Percentiles rank a stretch among this genome's conserved stretches.
Conservation (phyloP, 2,797 vertebrate species). For the Scarus forsteni region DNA sequence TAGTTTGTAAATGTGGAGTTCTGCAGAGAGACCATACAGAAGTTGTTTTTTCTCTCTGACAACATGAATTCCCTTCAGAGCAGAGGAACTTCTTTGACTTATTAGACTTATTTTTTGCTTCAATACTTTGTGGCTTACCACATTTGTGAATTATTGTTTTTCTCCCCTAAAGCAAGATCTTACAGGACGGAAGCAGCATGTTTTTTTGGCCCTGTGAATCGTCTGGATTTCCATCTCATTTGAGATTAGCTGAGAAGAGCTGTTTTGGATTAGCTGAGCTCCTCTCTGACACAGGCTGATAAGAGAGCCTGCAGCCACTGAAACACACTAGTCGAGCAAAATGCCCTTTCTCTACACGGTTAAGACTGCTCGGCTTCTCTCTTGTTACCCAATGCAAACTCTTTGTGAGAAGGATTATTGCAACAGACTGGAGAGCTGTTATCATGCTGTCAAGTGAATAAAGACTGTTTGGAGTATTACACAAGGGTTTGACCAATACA, state of each 20-base stretch:
- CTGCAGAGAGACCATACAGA: not conserved
- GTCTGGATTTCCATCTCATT: conserved; percentile 83
- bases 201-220: conserved; percentile 69
- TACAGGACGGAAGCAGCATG: conserved; percentile 57
- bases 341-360: conserved; percentile 75
- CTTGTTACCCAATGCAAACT: conserved; percentile 67
- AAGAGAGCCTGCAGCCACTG: conserved; percentile 71
- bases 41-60: not conserved
- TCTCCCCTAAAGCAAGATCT: conserved; percentile 50
- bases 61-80: conserved; percentile 33
- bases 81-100: conserved; percentile 33
- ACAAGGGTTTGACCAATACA: conserved; percentile 46
- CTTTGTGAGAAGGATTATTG: conserved; percentile 74
- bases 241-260: conserved; percentile 80
- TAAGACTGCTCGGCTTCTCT: conserved; percentile 67
- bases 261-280: conserved; percentile 78
- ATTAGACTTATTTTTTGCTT: conserved; percentile 35
- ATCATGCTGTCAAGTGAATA: conserved; percentile 64
- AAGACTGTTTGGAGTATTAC: conserved; percentile 50
- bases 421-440: conserved; percentile 55
- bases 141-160: conserved; percentile 67
- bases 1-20: not conserved
- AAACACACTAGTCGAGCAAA: conserved; percentile 73
- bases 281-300: conserved; percentile 78
- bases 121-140: conserved; percentile 49